Percentiles rank a stretch among this genome's conserved stretches.
phyloP scores from a whole-genome alignment of 1,140 invertebrate species.

The Aphaenogaster ashmeadi region DNA sequence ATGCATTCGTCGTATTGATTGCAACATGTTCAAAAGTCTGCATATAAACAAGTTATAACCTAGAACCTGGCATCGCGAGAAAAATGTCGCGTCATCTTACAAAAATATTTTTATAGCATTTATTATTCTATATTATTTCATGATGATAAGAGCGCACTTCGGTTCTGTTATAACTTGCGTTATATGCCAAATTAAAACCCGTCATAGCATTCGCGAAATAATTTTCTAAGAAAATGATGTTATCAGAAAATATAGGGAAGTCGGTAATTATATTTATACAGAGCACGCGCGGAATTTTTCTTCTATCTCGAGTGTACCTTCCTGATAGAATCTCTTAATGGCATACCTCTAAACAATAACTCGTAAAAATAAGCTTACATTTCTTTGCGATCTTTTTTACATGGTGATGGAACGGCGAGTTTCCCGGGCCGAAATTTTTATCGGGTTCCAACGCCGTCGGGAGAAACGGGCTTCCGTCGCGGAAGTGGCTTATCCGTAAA shows the following conservation, averaged over 20 bases:
- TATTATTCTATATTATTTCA: slow-evolving; percentile 14
- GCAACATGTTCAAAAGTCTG: neutral
- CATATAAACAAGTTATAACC: slow-evolving; percentile 1
- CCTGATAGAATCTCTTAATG: slow-evolving; percentile 31
- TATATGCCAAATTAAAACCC: neutral
- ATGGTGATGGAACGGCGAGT: slow-evolving; percentile 15
- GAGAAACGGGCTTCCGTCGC: slow-evolving; percentile 55
- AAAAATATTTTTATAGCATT: slow-evolving; percentile 1
- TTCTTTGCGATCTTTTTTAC: slow-evolving; percentile 25
- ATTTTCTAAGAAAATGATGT: neutral
- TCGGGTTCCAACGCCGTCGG: slow-evolving; percentile 50
- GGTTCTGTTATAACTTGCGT: neutral
- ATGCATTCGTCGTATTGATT: neutral
- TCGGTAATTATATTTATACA: slow-evolving; percentile 29
- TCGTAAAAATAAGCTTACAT: neutral
- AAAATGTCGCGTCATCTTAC: neutral
- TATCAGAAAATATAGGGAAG: slow-evolving; percentile 12
- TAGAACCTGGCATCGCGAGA: neutral
- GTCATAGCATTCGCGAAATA: neutral
- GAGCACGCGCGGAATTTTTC: neutral
- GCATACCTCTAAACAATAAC: neutral
- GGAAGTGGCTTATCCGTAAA: slow-evolving; percentile 66
- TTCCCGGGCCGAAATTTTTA: slow-evolving; percentile 66
- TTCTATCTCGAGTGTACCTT: neutral
- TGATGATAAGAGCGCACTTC: no score